Percentiles rank a stretch among this genome's conserved stretches.
These are phyloP conservation scores for Butastur rufipennis DNA, from an alignment of 2,113 vertebrate genomes.

Conservation along the genomic window DNA sequence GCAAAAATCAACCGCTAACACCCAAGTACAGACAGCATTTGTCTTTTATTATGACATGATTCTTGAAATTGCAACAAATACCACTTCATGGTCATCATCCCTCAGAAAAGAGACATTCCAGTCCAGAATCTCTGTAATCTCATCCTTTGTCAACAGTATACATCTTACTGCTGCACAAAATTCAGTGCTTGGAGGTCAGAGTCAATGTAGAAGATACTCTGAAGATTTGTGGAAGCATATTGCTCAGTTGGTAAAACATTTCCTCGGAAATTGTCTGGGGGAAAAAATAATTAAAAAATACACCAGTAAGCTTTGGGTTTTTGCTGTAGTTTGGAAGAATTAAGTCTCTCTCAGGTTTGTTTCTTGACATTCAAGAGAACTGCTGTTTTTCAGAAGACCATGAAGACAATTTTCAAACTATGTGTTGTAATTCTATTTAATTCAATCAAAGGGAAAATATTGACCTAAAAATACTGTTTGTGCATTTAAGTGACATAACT, in stretches of 20 bases:
- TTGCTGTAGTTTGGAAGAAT: background rate
- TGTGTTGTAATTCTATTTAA: background rate
- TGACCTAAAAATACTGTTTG: background rate
- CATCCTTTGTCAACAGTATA: background rate
- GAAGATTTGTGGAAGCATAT: conserved; percentile 99
- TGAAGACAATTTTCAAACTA: background rate
- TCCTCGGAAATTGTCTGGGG: conserved; percentile 95
- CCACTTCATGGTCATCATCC: background rate
- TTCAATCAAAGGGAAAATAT: background rate
- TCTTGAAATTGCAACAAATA: background rate
- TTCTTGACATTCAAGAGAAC: background rate
- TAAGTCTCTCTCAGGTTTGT: background rate
- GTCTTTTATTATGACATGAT: background rate
- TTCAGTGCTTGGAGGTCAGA: conserved; percentile 84
- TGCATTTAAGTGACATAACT: background rate
- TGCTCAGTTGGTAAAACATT: conserved; percentile 97
- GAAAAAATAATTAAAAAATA: background rate
- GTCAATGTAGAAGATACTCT: conserved; percentile 90
- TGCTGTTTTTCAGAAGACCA: background rate
- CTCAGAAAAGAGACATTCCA: background rate
- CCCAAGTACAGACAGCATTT: background rate
- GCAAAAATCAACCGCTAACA: background rate
- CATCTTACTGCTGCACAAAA: background rate
- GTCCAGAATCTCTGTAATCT: background rate
- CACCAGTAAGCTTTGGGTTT: background rate